Conservation (phyloP, 2,797 vertebrate genomes). For the Melanotaenia nigrans region DNA sequence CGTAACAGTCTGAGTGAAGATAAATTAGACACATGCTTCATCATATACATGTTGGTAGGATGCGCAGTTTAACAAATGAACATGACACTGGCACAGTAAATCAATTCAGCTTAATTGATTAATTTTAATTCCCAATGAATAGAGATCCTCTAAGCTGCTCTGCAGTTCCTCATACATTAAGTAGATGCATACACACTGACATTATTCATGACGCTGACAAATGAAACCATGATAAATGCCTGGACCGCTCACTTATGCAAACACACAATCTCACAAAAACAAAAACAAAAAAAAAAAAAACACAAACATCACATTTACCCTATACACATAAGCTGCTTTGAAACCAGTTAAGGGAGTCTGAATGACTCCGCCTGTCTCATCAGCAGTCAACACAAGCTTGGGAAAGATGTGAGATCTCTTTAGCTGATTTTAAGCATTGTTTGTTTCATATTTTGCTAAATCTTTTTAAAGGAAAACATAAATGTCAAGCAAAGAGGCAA, state of each 20-base stretch:
- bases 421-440: conserved; percentile 59
- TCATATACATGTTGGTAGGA: conserved; percentile 37
- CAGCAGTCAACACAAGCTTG: conserved; percentile 62
- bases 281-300: conserved; percentile 25
- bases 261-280: conserved; percentile 50
- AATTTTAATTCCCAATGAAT: conserved; percentile 62
- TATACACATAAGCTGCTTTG: conserved; percentile 46
- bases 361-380: conserved; percentile 59
- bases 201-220: conserved; percentile 80
- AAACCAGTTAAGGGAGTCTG: conserved; percentile 60
- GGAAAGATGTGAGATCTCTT: conserved; percentile 51
- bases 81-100: conserved; percentile 50
- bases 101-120: conserved; percentile 62
- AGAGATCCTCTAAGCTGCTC: conserved; percentile 48
- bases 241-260: conserved; percentile 69
- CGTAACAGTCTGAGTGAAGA: neutral
- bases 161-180: conserved; percentile 55
- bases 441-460: conserved; percentile 20
- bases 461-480: neutral
- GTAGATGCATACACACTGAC: conserved; percentile 66
- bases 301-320: conserved; percentile 25
- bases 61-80: conserved; percentile 38
- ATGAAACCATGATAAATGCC: conserved; percentile 79
- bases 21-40: conserved; percentile 37
- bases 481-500: conserved; percentile 34